phyloP scores from a whole-genome alignment of 2,888 invertebrate species.

The Norana najaformis region DNA sequence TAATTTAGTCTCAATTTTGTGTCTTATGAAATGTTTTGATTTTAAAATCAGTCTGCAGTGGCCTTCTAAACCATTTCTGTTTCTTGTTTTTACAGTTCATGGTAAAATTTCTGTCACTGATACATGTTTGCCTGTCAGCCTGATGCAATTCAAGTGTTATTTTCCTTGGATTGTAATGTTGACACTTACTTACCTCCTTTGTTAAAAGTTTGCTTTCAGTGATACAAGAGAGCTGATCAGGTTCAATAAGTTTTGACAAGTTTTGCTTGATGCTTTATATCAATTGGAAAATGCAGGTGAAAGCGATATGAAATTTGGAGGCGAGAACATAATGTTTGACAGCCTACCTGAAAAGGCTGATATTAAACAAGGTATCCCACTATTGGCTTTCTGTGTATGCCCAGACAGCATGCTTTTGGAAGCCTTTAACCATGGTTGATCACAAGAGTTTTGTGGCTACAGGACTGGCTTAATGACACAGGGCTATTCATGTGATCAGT shows the following conservation, averaged over 20 bases:
- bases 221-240: background rate
- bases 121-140: background rate
- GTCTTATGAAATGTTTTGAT: no score
- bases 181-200: background rate
- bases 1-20: background rate
- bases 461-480: background rate
- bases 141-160: background rate
- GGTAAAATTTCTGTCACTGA: background rate
- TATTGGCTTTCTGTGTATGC: background rate
- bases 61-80: background rate
- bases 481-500: background rate
- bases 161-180: background rate
- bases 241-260: background rate
- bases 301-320: slow-evolving; percentile 15
- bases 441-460: background rate
- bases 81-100: background rate
- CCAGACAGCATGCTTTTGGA: background rate
- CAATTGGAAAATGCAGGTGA: background rate
- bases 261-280: slow-evolving; percentile 20
- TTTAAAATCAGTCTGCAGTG: slow-evolving; percentile 13
- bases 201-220: background rate
- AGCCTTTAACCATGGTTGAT: background rate
- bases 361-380: slow-evolving; percentile 24
- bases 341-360: slow-evolving; percentile 35
- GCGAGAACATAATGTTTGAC: slow-evolving; percentile 33